Evolutionary conservation across 2,113 vertebrate genomes (phyloP).

Genomic region (Macaca nemestrina): DNA sequence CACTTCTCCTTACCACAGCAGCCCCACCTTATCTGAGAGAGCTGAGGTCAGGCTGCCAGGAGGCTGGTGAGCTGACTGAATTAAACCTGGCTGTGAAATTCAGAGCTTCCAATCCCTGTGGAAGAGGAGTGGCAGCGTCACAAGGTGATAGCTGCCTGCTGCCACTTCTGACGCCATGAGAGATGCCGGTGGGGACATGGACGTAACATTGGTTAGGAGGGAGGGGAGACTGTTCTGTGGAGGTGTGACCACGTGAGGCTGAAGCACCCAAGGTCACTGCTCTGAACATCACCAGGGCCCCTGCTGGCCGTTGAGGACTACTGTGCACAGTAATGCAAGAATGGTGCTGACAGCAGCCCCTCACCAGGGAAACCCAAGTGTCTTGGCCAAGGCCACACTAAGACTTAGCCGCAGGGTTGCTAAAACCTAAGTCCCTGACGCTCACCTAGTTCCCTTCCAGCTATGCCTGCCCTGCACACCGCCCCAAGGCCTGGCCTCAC

Average conservation of each 20-base stretch:
- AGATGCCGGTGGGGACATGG: neutral
- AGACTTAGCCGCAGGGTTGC: neutral
- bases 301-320: neutral
- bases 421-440: neutral
- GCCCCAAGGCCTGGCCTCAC: fast-evolving
- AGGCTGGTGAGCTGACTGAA: neutral
- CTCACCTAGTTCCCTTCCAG: neutral
- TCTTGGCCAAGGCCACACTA: neutral
- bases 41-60: constrained; percentile 57
- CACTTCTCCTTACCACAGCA: constrained; percentile 41
- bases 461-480: fast-evolving
- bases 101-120: constrained; percentile 14
- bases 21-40: neutral
- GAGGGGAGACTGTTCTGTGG: neutral
- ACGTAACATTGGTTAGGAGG: neutral
- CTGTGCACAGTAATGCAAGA: fast-evolving
- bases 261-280: neutral
- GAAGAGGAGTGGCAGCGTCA: neutral
- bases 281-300: neutral
- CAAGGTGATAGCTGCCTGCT: neutral
- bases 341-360: neutral
- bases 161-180: neutral
- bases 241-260: neutral
- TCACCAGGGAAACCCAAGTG: neutral
- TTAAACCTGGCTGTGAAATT: constrained; percentile 50